Conservation (phyloP, 2,797 vertebrate genomes). For the Gadopsis bispinosus region DNA sequence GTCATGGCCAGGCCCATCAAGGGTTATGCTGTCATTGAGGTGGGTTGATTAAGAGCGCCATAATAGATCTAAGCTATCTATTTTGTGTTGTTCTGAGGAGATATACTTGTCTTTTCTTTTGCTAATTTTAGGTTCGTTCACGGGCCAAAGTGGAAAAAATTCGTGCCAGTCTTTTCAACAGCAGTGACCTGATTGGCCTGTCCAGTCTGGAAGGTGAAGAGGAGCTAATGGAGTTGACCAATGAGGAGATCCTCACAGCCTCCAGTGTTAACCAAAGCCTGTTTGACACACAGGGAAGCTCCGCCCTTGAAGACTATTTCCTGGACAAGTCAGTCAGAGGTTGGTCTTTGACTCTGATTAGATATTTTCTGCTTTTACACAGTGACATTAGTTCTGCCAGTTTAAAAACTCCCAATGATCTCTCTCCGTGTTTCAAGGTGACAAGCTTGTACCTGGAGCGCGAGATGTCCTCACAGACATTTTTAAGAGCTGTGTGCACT, state of each 20-base stretch:
- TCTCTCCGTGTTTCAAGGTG: conserved; percentile 82
- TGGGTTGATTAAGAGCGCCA: conserved; percentile 67
- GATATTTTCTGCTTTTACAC: conserved; percentile 19
- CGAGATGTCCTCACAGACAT: conserved; percentile 95
- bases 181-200: conserved; percentile 96
- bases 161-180: conserved; percentile 97
- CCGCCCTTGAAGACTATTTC: conserved; percentile 96
- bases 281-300: conserved; percentile 98
- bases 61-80: background rate
- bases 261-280: conserved; percentile 98
- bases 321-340: conserved; percentile 95
- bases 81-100: conserved; percentile 14
- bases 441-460: conserved; percentile 92
- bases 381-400: background rate
- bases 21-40: conserved; percentile 98
- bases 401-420: conserved; percentile 2
- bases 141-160: conserved; percentile 98
- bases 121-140: conserved; percentile 89
- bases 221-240: conserved; percentile 97
- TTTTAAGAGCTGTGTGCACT: conserved; percentile 96
- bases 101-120: background rate
- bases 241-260: conserved; percentile 97
- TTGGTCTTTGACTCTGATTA: conserved; percentile 59
- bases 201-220: conserved; percentile 97
- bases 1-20: conserved; percentile 90